A percentile compares a stretch with the other conserved stretches of the same genome.
Evolutionary conservation across 1,140 invertebrate genomes (phyloP).

Genomic region (Druon quercuslanigerum): DNA sequence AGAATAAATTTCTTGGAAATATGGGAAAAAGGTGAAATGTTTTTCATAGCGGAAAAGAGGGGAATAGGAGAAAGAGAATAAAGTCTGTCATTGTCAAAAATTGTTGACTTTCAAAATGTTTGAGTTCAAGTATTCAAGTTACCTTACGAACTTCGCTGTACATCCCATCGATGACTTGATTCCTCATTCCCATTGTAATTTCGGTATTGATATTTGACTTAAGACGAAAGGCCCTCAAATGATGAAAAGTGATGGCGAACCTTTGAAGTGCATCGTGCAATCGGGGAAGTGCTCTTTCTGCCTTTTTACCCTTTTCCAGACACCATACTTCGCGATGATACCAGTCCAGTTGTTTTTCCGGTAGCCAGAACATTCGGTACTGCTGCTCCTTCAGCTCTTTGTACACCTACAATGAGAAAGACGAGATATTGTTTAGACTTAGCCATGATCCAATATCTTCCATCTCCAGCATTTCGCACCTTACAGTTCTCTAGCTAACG

Average conservation of each 20-base stretch:
- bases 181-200: slow-evolving; percentile 57
- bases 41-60: too few relatives aligned
- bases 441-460: slow-evolving; percentile 37
- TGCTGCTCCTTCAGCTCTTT: slow-evolving; percentile 67
- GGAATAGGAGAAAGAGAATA: too few relatives aligned
- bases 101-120: too few relatives aligned
- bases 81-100: too few relatives aligned
- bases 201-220: slow-evolving; percentile 63
- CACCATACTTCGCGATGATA: slow-evolving; percentile 69
- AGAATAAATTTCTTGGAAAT: too few relatives aligned
- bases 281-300: slow-evolving; percentile 65
- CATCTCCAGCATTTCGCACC: not conserved
- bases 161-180: slow-evolving; percentile 66
- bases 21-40: too few relatives aligned
- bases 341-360: slow-evolving; percentile 70
- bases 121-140: slow-evolving; percentile 29
- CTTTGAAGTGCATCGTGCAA: slow-evolving; percentile 71
- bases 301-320: slow-evolving; percentile 70
- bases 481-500: not conserved
- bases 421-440: slow-evolving; percentile 58
- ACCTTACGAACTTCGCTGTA: slow-evolving; percentile 68
- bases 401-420: slow-evolving; percentile 65
- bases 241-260: slow-evolving; percentile 72
- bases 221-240: slow-evolving; percentile 60
- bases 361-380: slow-evolving; percentile 72